A percentile compares a stretch with the other conserved stretches of the same genome.
phyloP scores from a whole-genome alignment of 1,140 invertebrate genomes.

The Thereuonema tuberculata region DNA sequence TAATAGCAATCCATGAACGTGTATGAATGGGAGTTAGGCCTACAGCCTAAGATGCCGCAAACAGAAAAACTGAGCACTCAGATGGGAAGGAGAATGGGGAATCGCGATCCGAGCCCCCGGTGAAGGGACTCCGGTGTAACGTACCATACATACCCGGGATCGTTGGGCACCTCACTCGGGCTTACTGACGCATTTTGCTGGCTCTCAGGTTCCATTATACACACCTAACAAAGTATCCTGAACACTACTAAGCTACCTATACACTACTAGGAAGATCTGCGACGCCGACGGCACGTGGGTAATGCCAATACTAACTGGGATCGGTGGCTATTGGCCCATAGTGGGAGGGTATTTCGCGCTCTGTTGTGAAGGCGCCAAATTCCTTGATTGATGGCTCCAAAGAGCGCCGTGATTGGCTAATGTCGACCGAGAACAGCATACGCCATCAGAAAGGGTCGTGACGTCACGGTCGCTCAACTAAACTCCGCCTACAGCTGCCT shows the following conservation, averaged over 20 bases:
- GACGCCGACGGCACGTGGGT: not conserved
- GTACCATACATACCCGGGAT: constrained; percentile 56
- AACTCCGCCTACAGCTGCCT: not conserved
- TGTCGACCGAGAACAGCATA: not conserved
- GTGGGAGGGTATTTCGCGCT: not conserved
- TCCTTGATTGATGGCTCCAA: constrained; percentile 2
- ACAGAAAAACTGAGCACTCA: no score
- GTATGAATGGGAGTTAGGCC: no score
- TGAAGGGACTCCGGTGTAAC: no score
- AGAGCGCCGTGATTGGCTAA: not conserved
- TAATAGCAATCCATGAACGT: no score
- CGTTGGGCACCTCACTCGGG: constrained; percentile 59
- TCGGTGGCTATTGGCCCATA: not conserved
- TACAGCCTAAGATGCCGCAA: no score
- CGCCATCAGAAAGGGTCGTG: not conserved
- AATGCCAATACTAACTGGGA: not conserved
- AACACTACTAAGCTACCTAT: constrained; percentile 5
- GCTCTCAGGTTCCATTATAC: constrained; percentile 16
- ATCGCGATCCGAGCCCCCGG: no score
- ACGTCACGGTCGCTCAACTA: not conserved
- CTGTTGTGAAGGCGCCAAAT: not conserved
- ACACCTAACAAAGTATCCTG: not conserved
- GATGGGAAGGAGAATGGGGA: no score
- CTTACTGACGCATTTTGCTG: constrained; percentile 14
- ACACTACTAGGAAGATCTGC: not conserved